Conservation (phyloP, 1,140 invertebrate species). For the Drosophila yakuba region DNA sequence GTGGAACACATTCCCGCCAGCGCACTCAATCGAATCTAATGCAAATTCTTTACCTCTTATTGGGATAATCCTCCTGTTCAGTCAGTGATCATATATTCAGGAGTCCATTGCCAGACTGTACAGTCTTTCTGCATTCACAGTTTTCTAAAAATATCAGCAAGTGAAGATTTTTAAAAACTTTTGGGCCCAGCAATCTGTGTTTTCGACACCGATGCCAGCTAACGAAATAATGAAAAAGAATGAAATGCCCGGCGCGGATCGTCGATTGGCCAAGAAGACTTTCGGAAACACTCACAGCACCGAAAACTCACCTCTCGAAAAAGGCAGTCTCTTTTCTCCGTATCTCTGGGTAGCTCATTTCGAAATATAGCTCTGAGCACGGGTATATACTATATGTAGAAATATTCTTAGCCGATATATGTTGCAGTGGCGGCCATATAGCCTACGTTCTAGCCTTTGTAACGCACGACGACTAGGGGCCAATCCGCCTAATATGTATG, state of each 20-base stretch:
- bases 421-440: conserved; percentile 15
- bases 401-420: conserved; percentile 39
- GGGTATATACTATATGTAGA: conserved; percentile 10
- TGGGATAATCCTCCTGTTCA: conserved; percentile 15
- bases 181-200: conserved; percentile 38
- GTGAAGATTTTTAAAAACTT: conserved; percentile 71
- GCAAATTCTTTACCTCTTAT: conserved; percentile 25
- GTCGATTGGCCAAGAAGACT: conserved; percentile 28
- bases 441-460: conserved; percentile 31
- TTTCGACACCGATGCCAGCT: conserved; percentile 37
- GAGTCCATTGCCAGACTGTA: conserved; percentile 49
- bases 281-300: conserved; percentile 43
- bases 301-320: conserved; percentile 32
- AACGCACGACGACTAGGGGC: conserved; percentile 8
- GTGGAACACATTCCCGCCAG: conserved; percentile 86
- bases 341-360: conserved; percentile 18
- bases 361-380: conserved; percentile 37
- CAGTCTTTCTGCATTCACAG: conserved; percentile 45
- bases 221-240: conserved; percentile 54
- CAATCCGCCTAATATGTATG: conserved; percentile 1
- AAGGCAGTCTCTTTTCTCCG: conserved; percentile 7
- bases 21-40: conserved; percentile 28
- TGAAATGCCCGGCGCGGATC: conserved; percentile 41
- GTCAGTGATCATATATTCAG: conserved; percentile 23
- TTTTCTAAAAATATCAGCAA: conserved; percentile 78